Percentiles rank a stretch among this genome's conserved stretches.
phyloP scores from a whole-genome alignment of 2,113 vertebrate genomes.

The Aptenodytes forsteri region DNA sequence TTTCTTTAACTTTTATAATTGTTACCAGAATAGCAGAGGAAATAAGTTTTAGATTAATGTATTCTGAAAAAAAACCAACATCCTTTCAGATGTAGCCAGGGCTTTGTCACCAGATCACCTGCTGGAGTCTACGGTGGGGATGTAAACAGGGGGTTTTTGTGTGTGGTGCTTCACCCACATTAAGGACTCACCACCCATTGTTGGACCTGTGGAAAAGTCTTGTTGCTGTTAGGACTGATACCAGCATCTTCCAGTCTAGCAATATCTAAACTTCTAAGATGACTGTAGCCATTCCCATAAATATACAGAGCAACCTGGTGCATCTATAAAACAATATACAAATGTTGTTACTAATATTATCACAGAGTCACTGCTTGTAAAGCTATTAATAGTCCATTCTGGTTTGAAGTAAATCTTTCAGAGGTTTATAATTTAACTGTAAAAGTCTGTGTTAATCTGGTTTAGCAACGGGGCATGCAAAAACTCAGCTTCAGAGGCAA shows the following conservation, averaged over 20 bases:
- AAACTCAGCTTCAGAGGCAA: neutral
- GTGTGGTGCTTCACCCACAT: neutral
- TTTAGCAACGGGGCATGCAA: neutral
- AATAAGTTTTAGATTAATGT: neutral
- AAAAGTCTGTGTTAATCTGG: neutral
- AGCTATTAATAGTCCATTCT: neutral
- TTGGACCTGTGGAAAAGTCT: neutral
- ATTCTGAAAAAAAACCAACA: neutral
- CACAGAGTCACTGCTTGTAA: neutral
- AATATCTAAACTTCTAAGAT: neutral
- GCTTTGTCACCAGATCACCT: neutral
- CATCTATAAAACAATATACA: neutral
- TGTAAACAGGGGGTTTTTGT: accelerated
- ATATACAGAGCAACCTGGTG: neutral
- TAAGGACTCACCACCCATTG: neutral
- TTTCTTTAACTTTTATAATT: neutral
- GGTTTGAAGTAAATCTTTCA: neutral
- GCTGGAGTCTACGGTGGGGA: neutral
- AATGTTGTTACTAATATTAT: accelerated
- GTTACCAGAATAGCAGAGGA: neutral
- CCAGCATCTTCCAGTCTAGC: neutral
- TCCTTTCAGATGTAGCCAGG: neutral
- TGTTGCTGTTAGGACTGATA: neutral
- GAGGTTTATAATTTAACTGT: neutral
- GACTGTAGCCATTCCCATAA: neutral